Percentiles rank a stretch among this genome's conserved stretches.
phyloP scores from a whole-genome alignment of 2,113 vertebrate species.

The Cariama cristata region DNA sequence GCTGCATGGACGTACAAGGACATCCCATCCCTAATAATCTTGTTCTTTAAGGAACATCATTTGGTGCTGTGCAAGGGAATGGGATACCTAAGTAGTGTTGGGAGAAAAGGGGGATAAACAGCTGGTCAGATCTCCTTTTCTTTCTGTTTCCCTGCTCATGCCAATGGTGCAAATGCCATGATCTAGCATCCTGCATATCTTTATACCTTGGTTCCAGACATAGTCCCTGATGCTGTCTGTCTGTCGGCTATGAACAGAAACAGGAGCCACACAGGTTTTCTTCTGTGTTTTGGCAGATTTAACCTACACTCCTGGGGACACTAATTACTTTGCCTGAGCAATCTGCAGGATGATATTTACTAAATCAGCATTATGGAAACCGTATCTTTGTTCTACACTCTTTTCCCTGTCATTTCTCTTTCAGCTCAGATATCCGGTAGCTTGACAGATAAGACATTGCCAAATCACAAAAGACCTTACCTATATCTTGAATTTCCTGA shows the following conservation, averaged over 20 bases:
- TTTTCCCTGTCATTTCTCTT: background rate
- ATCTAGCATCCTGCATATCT: background rate
- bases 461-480: conserved; percentile 14
- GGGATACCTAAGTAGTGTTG: rapidly evolving
- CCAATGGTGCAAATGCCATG: background rate
- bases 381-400: background rate
- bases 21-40: background rate
- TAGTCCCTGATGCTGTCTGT: background rate
- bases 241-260: background rate
- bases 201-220: background rate
- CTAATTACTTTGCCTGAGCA: background rate
- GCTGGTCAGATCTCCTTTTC: background rate
- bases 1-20: background rate
- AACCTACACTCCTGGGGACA: background rate
- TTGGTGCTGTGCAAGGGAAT: rapidly evolving
- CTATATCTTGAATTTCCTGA: conserved; percentile 37
- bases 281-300: background rate
- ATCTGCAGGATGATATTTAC: conserved; percentile 20
- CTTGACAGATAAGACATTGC: conserved; percentile 11
- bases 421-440: conserved; percentile 11
- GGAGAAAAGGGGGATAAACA: background rate
- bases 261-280: background rate
- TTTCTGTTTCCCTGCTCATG: background rate
- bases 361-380: background rate
- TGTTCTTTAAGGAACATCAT: background rate